These are phyloP conservation scores for Macroteleia sp. DNA, from an alignment of 2,888 invertebrate species.

Conservation along the genomic window DNA sequence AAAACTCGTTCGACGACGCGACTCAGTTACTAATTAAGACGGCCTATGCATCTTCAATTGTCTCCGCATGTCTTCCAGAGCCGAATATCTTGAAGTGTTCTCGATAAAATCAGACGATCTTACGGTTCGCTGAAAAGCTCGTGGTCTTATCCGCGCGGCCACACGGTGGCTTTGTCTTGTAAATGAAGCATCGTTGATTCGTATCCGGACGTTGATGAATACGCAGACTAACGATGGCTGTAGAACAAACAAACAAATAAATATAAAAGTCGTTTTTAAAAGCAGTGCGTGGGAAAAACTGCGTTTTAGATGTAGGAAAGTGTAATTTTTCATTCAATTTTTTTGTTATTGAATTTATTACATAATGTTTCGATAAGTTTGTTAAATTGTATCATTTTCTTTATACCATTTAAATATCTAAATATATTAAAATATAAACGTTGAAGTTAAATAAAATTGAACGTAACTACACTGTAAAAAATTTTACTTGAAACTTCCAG, in stretches of 20 bases:
- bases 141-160: conserved; percentile 70
- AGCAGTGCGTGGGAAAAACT: conserved; percentile 75
- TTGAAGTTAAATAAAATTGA: no score
- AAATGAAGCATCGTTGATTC: conserved; percentile 83
- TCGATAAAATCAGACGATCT: conserved; percentile 76
- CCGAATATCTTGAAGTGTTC: conserved; percentile 77
- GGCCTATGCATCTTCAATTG: conserved; percentile 78
- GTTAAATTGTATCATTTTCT: no score
- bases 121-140: conserved; percentile 56
- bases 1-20: conserved; percentile 44
- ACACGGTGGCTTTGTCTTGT: conserved; percentile 83
- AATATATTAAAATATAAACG: no score
- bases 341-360: no score
- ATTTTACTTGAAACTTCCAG: no score
- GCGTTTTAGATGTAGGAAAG: no score
- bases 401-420: no score
- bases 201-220: conserved; percentile 84
- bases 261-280: conserved; percentile 65
- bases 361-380: no score
- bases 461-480: no score
- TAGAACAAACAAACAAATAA: conserved; percentile 52
- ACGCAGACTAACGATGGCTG: conserved; percentile 62
- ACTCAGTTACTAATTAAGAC: conserved; percentile 81
- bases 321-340: no score
- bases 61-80: conserved; percentile 70